These are phyloP conservation scores for Netelia melanura DNA, from an alignment of 2,888 invertebrate genomes.

Conservation along the genomic window DNA sequence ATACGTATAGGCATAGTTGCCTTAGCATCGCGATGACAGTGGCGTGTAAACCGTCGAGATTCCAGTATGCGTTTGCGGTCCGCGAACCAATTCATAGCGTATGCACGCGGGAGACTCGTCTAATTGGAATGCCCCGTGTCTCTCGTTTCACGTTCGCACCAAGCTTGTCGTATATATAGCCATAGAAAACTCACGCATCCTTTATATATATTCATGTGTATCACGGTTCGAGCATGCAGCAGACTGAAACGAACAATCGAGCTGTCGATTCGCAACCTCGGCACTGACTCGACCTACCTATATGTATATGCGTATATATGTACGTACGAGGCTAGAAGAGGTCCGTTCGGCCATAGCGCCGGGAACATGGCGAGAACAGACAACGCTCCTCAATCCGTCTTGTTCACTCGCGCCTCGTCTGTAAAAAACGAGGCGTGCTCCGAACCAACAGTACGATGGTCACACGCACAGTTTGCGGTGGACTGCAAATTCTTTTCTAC, in stretches of 20 bases:
- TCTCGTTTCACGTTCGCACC: constrained; percentile 40
- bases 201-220: constrained; percentile 13
- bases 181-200: background rate
- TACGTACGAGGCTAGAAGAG: background rate
- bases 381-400: constrained; percentile 22
- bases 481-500: constrained; percentile 60
- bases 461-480: constrained; percentile 23
- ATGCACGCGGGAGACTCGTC: constrained; percentile 70
- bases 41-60: constrained; percentile 42
- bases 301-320: background rate
- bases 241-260: constrained; percentile 77
- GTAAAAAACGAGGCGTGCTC: constrained; percentile 61
- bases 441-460: constrained; percentile 38
- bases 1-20: background rate
- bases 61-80: constrained; percentile 47
- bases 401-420: constrained; percentile 43
- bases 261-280: constrained; percentile 71
- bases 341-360: constrained; percentile 26
- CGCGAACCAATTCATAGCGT: constrained; percentile 68
- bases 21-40: constrained; percentile 14
- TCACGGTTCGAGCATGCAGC: constrained; percentile 62
- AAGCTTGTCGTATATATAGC: constrained; percentile 4
- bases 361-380: constrained; percentile 37
- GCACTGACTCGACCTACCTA: background rate
- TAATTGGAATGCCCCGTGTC: constrained; percentile 75